Evolutionary conservation across 2,113 vertebrate species (phyloP).

Genomic region (Herpetotheres cachinnans): DNA sequence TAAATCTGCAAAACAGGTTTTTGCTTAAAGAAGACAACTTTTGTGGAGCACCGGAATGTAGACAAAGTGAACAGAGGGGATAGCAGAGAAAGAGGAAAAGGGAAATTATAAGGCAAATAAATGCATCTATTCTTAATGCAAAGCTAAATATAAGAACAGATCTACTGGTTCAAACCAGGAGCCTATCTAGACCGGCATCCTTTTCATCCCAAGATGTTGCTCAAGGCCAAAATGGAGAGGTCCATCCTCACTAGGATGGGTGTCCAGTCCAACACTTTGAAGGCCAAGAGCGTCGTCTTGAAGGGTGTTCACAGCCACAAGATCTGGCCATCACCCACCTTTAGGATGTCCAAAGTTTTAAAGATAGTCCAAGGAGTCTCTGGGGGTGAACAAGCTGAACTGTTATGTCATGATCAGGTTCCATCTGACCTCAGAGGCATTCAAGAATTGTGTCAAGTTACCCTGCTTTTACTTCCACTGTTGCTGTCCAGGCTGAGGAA

Average conservation of each 20-base stretch:
- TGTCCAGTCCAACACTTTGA: background rate
- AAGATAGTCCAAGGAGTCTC: background rate
- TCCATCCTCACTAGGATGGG: no score
- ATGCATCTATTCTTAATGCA: background rate
- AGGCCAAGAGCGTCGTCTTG: background rate
- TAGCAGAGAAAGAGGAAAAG: background rate
- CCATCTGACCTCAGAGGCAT: background rate
- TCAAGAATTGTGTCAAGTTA: background rate
- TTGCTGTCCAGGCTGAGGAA: background rate
- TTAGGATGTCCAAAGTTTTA: background rate
- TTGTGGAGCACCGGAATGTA: no score
- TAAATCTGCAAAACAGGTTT: background rate
- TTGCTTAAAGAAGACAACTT: background rate
- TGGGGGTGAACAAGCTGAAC: background rate
- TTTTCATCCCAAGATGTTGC: background rate
- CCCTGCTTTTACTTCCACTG: background rate
- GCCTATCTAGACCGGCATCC: accelerated
- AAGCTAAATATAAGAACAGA: background rate
- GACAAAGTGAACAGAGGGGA: background rate
- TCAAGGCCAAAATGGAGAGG: background rate
- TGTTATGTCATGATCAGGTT: background rate
- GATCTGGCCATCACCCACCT: background rate
- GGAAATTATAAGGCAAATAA: background rate
- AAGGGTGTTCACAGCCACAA: background rate
- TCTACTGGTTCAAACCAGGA: background rate